A percentile compares a stretch with the other conserved stretches of the same genome.
Conservation (phyloP, 1,140 invertebrate species). For the Latrodectus geometricus region DNA sequence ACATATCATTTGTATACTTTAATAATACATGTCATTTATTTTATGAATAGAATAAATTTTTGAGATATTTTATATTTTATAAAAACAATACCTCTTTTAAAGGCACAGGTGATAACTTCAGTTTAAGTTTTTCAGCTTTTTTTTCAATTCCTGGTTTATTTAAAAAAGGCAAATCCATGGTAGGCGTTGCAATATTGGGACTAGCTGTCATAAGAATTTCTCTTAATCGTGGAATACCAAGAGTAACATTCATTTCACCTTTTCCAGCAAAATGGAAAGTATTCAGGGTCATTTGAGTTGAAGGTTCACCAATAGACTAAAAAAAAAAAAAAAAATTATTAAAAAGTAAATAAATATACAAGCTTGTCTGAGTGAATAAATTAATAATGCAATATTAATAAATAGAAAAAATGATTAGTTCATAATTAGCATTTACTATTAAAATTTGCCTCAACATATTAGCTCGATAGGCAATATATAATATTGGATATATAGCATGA, state of each 20-base stretch:
- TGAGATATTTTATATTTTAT: no score
- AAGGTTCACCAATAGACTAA: constrained; percentile 95
- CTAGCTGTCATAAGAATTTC: constrained; percentile 98
- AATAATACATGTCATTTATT: no score
- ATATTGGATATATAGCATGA: no score
- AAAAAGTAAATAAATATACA: background rate
- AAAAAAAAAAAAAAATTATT: constrained; percentile 45
- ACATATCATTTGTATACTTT: no score
- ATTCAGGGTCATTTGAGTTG: constrained; percentile 99
- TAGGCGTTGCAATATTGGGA: constrained; percentile 92
- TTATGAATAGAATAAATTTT: no score
- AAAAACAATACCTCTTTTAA: constrained; percentile 77
- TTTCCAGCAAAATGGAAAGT: constrained; percentile 99
- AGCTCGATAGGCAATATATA: no score
- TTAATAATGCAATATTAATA: no score
- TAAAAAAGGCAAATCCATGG: constrained; percentile 90
- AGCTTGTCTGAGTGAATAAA: no score
- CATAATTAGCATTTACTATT: no score
- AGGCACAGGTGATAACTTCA: constrained; percentile 81
- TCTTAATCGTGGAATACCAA: constrained; percentile 94
- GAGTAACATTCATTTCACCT: constrained; percentile 99
- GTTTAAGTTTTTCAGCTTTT: constrained; percentile 77
- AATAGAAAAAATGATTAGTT: no score
- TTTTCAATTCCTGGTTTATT: constrained; percentile 67
- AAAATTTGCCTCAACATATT: no score